Conservation (phyloP, 64 coral and sea anemone genomes). For the Montipora foliosa region DNA sequence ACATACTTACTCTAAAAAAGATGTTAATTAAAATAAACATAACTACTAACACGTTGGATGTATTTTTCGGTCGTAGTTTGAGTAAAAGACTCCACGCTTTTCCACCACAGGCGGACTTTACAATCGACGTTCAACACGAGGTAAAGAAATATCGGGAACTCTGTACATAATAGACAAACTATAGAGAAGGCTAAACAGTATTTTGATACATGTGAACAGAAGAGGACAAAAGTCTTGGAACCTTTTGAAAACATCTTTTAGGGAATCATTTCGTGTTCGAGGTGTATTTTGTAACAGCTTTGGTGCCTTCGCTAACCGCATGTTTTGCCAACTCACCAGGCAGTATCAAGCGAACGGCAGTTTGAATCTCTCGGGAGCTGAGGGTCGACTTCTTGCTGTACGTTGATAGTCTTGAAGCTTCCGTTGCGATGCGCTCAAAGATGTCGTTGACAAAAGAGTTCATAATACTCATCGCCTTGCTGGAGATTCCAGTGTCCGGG, state of each 20-base stretch:
- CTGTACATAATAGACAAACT: no score
- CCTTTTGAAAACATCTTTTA: not conserved
- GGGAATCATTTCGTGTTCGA: not conserved
- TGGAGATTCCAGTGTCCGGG: slow-evolving; percentile 34
- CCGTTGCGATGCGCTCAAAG: slow-evolving; percentile 47
- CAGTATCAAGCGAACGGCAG: slow-evolving; percentile 23
- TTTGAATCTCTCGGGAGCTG: slow-evolving; percentile 38
- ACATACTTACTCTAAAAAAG: not conserved
- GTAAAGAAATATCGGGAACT: not conserved
- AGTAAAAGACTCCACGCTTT: slow-evolving; percentile 60
- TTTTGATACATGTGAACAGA: no score
- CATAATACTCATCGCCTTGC: slow-evolving; percentile 44
- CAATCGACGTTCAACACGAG: slow-evolving; percentile 97
- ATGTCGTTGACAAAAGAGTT: slow-evolving; percentile 50
- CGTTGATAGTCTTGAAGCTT: not conserved
- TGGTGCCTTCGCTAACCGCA: slow-evolving; percentile 49
- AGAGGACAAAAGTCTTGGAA: not conserved
- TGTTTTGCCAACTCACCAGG: slow-evolving; percentile 40
- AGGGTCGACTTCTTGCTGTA: slow-evolving; percentile 48
- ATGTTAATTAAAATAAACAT: not conserved
- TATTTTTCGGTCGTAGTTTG: slow-evolving; percentile 6
- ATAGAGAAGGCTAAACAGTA: no score
- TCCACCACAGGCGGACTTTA: slow-evolving; percentile 80
- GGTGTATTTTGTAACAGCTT: slow-evolving; percentile 40
- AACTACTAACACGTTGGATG: not conserved